A percentile compares a stretch with the other conserved stretches of the same genome.
phyloP scores from a whole-genome alignment of 2,113 vertebrate genomes.

The Ammospiza caudacuta region DNA sequence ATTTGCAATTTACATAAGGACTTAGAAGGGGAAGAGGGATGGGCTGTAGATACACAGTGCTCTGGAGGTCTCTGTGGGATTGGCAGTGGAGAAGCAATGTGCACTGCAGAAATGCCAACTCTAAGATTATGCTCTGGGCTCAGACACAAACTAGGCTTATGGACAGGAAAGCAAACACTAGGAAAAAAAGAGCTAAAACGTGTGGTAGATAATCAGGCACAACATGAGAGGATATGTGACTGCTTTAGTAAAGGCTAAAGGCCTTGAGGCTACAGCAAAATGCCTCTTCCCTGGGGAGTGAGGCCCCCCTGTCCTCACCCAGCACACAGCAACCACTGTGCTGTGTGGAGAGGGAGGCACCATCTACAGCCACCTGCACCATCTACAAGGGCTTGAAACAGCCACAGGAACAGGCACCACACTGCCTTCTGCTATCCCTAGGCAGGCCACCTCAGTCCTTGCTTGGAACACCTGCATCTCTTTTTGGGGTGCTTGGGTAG shows the following conservation, averaged over 20 bases:
- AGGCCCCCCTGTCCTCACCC: not conserved
- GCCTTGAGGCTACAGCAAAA: not conserved
- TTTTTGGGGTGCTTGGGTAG: not conserved
- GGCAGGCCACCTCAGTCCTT: not conserved
- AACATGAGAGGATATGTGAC: not conserved
- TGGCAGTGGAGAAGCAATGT: fast-evolving
- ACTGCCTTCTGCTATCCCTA: not conserved
- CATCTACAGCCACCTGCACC: not conserved
- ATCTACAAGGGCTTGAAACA: not conserved
- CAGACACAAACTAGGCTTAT: not conserved
- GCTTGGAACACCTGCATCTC: not conserved
- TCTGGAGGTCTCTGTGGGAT: fast-evolving
- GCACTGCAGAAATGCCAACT: not conserved
- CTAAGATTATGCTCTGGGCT: not conserved
- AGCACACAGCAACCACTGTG: not conserved
- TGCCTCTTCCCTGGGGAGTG: fast-evolving
- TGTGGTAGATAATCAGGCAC: not conserved
- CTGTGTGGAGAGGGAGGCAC: not conserved
- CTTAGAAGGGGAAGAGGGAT: not conserved
- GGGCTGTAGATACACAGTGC: not conserved
- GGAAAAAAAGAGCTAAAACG: not conserved
- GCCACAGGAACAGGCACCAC: not conserved
- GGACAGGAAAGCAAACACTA: not conserved
- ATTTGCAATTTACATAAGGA: not conserved
- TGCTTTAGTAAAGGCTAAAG: not conserved